Percentiles rank a stretch among this genome's conserved stretches.
Conservation (phyloP, 2,113 vertebrate species). For the Chroicocephalus ridibundus region DNA sequence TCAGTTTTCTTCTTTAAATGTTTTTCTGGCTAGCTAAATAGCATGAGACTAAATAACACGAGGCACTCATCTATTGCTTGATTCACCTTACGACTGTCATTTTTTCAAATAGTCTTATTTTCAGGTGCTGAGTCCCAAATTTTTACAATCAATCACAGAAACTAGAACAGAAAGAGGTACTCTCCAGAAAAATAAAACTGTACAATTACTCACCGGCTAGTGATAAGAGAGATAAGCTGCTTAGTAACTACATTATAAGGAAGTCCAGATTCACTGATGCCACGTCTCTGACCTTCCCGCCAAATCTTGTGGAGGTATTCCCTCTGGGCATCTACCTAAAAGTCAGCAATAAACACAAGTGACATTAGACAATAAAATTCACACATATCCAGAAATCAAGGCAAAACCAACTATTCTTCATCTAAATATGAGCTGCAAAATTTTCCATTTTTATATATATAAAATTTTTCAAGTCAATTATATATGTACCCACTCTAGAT, state of each 20-base stretch:
- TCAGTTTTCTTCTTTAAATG: background rate
- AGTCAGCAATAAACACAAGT: background rate
- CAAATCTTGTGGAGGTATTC: constrained; percentile 73
- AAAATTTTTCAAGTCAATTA: background rate
- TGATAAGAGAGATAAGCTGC: constrained; percentile 75
- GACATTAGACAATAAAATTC: background rate
- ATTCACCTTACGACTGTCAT: background rate
- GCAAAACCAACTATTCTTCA: background rate
- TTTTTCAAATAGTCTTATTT: background rate
- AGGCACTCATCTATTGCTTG: background rate
- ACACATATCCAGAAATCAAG: background rate
- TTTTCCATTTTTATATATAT: background rate
- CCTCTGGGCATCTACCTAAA: constrained; percentile 75
- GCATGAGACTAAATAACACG: background rate
- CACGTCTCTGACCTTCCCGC: constrained; percentile 32
- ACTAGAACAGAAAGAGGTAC: background rate
- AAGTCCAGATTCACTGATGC: constrained; percentile 64
- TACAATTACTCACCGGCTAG: constrained; percentile 57
- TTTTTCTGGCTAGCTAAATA: background rate
- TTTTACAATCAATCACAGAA: background rate
- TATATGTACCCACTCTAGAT: background rate
- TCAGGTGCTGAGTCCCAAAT: background rate
- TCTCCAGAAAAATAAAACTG: background rate
- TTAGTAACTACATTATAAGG: constrained; percentile 72
- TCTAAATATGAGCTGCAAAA: background rate